These are phyloP conservation scores for Loriculus beryllinus DNA, from an alignment of 2,797 vertebrate species.

Conservation along the genomic window DNA sequence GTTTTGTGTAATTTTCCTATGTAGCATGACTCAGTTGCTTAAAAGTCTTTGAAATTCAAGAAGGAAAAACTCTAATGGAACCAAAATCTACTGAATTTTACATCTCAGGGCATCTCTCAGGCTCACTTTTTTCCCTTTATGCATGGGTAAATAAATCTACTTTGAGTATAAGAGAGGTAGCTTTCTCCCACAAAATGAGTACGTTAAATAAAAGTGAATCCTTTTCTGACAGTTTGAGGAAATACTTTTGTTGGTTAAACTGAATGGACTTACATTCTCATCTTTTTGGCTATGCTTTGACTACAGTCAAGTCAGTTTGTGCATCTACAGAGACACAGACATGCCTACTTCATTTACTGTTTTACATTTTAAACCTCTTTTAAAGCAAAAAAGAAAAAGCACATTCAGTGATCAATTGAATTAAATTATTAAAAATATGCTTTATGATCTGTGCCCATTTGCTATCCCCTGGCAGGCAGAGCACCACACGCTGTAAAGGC, in stretches of 20 bases:
- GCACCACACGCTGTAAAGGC: background rate
- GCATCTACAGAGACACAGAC: background rate
- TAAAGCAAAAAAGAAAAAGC: background rate
- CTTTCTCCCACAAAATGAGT: background rate
- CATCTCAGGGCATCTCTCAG: background rate
- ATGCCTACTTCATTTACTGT: background rate
- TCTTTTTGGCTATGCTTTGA: background rate
- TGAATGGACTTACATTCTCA: background rate
- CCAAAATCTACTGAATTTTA: slow-evolving; percentile 18
- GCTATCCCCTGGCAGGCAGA: background rate
- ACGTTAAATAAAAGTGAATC: background rate
- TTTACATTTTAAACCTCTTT: background rate
- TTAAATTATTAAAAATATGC: background rate
- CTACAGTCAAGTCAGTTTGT: background rate
- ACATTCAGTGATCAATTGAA: background rate
- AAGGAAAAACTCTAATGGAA: slow-evolving; percentile 10
- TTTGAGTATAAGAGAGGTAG: background rate
- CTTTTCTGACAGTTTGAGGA: background rate
- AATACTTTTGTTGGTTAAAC: background rate
- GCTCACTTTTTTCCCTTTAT: background rate
- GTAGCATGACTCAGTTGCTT: background rate
- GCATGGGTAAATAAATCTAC: background rate
- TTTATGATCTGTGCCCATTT: background rate
- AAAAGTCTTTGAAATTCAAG: slow-evolving; percentile 10
- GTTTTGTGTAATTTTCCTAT: background rate